A percentile compares a stretch with the other conserved stretches of the same genome.
These are phyloP conservation scores for Darevskia nairensis DNA, from an alignment of 2,797 vertebrate genomes.

Conservation along the genomic window DNA sequence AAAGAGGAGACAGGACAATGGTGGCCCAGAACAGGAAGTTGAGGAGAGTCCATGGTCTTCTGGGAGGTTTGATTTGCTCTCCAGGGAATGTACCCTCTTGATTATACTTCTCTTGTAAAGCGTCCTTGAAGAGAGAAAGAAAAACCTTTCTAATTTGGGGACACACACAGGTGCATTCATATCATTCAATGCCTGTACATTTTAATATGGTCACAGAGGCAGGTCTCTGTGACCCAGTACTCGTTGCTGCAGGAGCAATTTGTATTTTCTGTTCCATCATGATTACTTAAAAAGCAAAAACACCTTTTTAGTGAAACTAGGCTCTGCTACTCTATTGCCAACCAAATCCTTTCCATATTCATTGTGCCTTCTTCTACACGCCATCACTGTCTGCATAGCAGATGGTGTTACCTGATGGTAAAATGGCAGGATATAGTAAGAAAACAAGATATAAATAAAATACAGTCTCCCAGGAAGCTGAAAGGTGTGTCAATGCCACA, in stretches of 20 bases:
- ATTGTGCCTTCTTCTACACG: background rate
- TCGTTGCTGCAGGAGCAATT: background rate
- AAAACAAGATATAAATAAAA: too few relatives aligned
- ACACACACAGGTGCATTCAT: background rate
- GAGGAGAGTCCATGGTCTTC: slow-evolving; percentile 92
- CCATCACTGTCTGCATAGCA: too few relatives aligned
- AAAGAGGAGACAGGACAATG: slow-evolving; percentile 94
- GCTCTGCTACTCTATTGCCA: background rate
- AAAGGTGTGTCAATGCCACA: background rate
- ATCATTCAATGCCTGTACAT: slow-evolving; percentile 13
- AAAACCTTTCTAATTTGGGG: slow-evolving; percentile 15
- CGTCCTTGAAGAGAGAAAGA: slow-evolving; percentile 82
- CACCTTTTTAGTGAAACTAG: background rate
- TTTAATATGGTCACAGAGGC: background rate
- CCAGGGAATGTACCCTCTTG: slow-evolving; percentile 92
- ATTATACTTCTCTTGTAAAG: slow-evolving; percentile 91
- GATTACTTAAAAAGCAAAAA: background rate
- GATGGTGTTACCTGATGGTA: too few relatives aligned
- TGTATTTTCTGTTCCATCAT: slow-evolving; percentile 6
- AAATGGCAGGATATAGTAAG: too few relatives aligned
- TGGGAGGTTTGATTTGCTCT: slow-evolving; percentile 83
- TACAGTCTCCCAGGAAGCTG: background rate
- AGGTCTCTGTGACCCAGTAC: background rate
- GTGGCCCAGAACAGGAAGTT: slow-evolving; percentile 98
- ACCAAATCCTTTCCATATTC: background rate